Evolutionary conservation across 2,888 invertebrate species (phyloP).

Genomic region (Endotricha flammealis): DNA sequence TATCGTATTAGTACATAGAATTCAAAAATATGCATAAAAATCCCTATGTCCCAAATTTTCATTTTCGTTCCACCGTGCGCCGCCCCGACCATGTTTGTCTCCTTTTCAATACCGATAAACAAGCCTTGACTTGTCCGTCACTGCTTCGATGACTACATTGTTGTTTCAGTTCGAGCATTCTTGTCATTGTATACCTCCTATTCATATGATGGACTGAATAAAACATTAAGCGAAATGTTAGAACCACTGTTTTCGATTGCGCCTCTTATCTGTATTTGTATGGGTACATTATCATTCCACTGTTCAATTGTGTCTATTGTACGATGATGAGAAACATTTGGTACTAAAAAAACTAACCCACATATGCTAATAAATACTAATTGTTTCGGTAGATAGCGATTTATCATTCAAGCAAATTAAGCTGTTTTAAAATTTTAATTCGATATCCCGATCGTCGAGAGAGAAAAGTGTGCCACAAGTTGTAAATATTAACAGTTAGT

Average conservation of each 20-base stretch:
- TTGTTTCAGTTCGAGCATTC: constrained; percentile 33
- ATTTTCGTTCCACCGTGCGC: no score
- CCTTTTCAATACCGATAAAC: constrained; percentile 14
- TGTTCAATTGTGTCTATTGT: constrained; percentile 8
- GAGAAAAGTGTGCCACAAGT: no score
- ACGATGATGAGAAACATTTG: neutral
- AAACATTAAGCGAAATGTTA: constrained; percentile 15
- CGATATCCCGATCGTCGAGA: no score
- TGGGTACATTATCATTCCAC: constrained; percentile 7
- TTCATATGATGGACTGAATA: constrained; percentile 22
- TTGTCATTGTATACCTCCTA: constrained; percentile 23
- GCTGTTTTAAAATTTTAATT: no score
- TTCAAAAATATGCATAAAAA: no score
- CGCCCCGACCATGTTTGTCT: constrained; percentile 28
- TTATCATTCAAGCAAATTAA: no score
- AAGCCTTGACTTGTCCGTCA: constrained; percentile 60
- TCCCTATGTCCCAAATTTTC: no score
- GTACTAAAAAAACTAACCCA: no score
- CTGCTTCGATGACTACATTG: constrained; percentile 38
- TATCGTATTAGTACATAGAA: no score
- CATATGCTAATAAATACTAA: no score
- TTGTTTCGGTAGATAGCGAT: no score
- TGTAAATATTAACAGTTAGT: no score
- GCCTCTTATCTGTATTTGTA: constrained; percentile 10
- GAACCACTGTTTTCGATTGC: constrained; percentile 6